A percentile compares a stretch with the other conserved stretches of the same genome.
phyloP scores from a whole-genome alignment of 1,140 invertebrate species.

The Panagrolaimus sp. region DNA sequence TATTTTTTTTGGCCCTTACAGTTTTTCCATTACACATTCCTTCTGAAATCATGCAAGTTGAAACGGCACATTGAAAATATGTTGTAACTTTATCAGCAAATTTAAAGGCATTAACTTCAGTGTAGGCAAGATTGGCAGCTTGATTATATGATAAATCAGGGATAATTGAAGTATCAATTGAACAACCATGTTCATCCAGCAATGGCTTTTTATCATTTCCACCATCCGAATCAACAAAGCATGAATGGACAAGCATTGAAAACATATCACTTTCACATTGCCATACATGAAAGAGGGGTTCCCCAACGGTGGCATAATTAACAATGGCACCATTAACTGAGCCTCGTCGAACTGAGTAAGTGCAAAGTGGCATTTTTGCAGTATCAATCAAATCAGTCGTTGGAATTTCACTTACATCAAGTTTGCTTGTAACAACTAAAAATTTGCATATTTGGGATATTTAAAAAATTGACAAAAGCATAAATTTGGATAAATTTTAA shows the following conservation, averaged over 20 bases:
- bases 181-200: conserved; percentile 56
- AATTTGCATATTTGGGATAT: too few relatives aligned
- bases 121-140: conserved; percentile 53
- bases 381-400: conserved; percentile 59
- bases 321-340: conserved; percentile 56
- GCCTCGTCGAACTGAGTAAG: conserved; percentile 51
- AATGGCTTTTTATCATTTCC: conserved; percentile 52
- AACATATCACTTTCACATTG: conserved; percentile 51
- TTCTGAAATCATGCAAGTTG: conserved; percentile 56
- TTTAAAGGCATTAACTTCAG: conserved; percentile 54
- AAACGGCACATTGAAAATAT: conserved; percentile 57
- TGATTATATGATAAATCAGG: conserved; percentile 56
- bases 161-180: conserved; percentile 53
- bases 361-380: conserved; percentile 56
- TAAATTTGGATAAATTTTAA: too few relatives aligned
- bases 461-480: too few relatives aligned
- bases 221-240: conserved; percentile 57
- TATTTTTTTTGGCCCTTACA: too few relatives aligned
- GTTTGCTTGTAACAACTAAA: conserved; percentile 46
- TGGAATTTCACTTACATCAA: conserved; percentile 57
- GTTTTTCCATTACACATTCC: conserved; percentile 58
- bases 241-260: conserved; percentile 56
- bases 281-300: conserved; percentile 56
- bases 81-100: conserved; percentile 57
- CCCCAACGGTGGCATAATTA: conserved; percentile 54